Evolutionary conservation across 2,113 vertebrate species (phyloP), one percentile per base, ranked within the genome.

Genomic region (Ia io): DNA sequence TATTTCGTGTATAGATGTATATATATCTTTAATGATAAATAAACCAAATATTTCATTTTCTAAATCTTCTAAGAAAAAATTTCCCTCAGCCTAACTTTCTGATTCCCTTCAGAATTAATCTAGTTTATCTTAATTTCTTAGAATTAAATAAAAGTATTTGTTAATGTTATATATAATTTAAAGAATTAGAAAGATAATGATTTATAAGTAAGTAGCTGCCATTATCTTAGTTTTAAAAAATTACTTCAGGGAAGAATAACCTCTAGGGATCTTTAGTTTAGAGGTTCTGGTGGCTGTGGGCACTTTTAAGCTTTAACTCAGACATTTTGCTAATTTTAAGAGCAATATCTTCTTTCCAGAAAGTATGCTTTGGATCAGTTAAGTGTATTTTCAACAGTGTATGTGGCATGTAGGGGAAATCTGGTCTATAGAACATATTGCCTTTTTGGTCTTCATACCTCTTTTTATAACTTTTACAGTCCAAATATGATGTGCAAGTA

Each of bases 181-280:
- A 77, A 78, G n/a, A 87, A 67, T 78, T 56, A 71, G 42, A 88
- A 88, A 92, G 32, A 35, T 90, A 80, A 23, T 80, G 37, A 49
- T 77, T 92, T 92, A 56, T 4, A 80, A 32, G 53, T 20, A 67
- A 23, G 61, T 85, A 69, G 5, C 35, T 63, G 13, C 28, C 61
- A 74, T 92, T 90, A 17, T 94, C 84, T 82, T 86, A 71, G 14
- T 82, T 94, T 95, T 88, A n/a, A 84, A 90, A 94, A 92, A 85
- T 84, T 49, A 91, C 17, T 83, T 87, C 1, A 3, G n/a, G 83
- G 70, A 73, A 71, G 78, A 90, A 63, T 74, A 79, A 73, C 17
- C 47, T 79, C 8, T 42, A n/a, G 9, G n/a, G 10, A 32, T 80
- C 42, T 71, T 63, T 86, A 11, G 79, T 82, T 82, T 79, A 84